Percentiles rank a stretch among this genome's conserved stretches.
Conservation (phyloP, 2,888 invertebrate species). For the Tryphoninae sp. region DNA sequence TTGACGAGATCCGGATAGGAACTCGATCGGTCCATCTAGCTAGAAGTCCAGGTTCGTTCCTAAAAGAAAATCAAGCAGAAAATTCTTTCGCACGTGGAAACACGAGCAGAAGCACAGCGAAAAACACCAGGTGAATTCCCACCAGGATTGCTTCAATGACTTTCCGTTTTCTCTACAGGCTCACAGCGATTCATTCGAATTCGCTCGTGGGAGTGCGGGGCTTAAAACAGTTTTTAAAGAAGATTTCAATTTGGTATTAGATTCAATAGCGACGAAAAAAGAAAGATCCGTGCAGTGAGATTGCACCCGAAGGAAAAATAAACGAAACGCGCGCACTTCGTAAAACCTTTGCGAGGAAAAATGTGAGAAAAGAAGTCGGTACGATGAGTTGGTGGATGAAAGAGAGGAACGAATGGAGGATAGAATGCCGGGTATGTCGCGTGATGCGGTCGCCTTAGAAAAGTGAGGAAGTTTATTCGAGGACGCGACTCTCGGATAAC, state of each 20-base stretch:
- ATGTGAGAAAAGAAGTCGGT: not conserved
- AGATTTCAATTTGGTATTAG: no score
- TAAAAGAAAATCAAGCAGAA: not conserved
- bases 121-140: not conserved
- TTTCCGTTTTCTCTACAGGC: not conserved
- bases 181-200: not conserved
- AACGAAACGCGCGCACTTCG: not conserved
- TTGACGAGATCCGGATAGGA: not conserved
- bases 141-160: not conserved
- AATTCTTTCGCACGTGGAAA: not conserved
- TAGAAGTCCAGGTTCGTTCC: not conserved
- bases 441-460: slow-evolving; percentile 44
- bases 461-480: slow-evolving; percentile 48
- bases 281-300: not conserved
- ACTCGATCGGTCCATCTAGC: not conserved
- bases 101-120: not conserved
- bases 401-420: slow-evolving; percentile 11
- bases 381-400: not conserved
- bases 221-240: no score
- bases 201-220: no score
- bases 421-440: slow-evolving; percentile 29
- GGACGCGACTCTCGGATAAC: slow-evolving; percentile 40
- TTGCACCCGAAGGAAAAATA: not conserved
- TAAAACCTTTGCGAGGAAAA: slow-evolving; percentile 9
- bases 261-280: no score